Evolutionary conservation across 2,113 vertebrate genomes (phyloP).

Genomic region (Ornithorhynchus anatinus): DNA sequence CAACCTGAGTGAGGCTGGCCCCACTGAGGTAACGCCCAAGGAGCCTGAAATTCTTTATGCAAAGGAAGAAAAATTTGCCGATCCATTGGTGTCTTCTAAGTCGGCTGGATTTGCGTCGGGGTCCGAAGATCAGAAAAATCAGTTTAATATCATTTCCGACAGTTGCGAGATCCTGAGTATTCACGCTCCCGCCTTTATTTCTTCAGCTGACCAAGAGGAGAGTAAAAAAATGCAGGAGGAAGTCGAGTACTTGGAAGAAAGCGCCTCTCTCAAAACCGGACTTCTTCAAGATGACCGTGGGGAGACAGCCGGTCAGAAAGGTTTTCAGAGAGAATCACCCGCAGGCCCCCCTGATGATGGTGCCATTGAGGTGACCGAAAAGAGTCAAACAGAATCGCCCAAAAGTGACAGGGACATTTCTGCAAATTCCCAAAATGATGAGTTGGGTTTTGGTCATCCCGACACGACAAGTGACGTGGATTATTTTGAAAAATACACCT

Average conservation of each 20-base stretch:
- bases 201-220: conserved; percentile 89
- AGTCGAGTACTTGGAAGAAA: conserved; percentile 85
- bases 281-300: conserved; percentile 35
- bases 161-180: conserved; percentile 94
- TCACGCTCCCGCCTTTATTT: conserved; percentile 83
- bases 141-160: conserved; percentile 90
- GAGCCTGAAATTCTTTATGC: conserved; percentile 9
- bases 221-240: conserved; percentile 84
- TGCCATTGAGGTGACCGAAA: not conserved
- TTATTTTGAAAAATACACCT: conserved; percentile 92
- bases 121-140: conserved; percentile 79
- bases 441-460: conserved; percentile 17
- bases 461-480: conserved; percentile 73
- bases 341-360: conserved; percentile 40
- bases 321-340: not conserved
- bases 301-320: not conserved
- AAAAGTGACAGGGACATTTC: conserved; percentile 22
- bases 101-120: conserved; percentile 34
- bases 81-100: not conserved
- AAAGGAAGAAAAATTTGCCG: conserved; percentile 36
- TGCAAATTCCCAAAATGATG: conserved; percentile 3
- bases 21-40: conserved; percentile 1
- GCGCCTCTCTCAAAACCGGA: conserved; percentile 73
- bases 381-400: conserved; percentile 15
- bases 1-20: not conserved